A percentile compares a stretch with the other conserved stretches of the same genome.
Evolutionary conservation across 2,797 vertebrate genomes (phyloP).

Genomic region (Labeo calbasu): DNA sequence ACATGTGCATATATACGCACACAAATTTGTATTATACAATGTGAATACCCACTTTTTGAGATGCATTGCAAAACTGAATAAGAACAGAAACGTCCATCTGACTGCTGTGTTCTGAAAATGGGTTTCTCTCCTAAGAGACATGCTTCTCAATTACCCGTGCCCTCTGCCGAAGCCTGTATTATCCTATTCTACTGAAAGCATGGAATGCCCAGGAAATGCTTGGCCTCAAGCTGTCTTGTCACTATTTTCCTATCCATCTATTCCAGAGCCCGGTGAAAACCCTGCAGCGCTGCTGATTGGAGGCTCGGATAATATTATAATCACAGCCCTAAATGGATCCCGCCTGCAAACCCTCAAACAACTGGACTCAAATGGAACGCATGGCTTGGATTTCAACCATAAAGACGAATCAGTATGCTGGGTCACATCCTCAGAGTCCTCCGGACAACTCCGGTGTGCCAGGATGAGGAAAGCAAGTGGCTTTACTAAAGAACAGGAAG

Average conservation of each 20-base stretch:
- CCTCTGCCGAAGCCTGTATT: constrained; percentile 37
- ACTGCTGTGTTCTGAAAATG: constrained; percentile 37
- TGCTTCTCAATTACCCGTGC: constrained; percentile 40
- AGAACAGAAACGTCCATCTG: constrained; percentile 17
- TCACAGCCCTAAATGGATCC: constrained; percentile 88
- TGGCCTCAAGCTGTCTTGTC: constrained; percentile 50
- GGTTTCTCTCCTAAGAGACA: constrained; percentile 38
- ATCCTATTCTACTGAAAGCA: constrained; percentile 34
- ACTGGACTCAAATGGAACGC: constrained; percentile 81
- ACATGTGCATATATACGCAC: background rate
- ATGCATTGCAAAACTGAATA: constrained; percentile 7
- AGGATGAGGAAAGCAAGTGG: constrained; percentile 80
- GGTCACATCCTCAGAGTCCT: constrained; percentile 84
- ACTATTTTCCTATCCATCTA: constrained; percentile 48
- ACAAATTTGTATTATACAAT: background rate
- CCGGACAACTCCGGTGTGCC: constrained; percentile 86
- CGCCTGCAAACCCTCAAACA: constrained; percentile 77
- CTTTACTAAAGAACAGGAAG: constrained; percentile 82
- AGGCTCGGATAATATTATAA: constrained; percentile 82
- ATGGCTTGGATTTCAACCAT: constrained; percentile 87
- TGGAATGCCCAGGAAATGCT: constrained; percentile 35
- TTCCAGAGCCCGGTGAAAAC: constrained; percentile 84
- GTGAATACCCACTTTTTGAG: background rate
- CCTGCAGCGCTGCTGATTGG: constrained; percentile 86
- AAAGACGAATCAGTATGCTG: constrained; percentile 88